Base-by-base conservation (phyloP, 2,797 vertebrate genomes). In the Danionella dracula region DNA sequence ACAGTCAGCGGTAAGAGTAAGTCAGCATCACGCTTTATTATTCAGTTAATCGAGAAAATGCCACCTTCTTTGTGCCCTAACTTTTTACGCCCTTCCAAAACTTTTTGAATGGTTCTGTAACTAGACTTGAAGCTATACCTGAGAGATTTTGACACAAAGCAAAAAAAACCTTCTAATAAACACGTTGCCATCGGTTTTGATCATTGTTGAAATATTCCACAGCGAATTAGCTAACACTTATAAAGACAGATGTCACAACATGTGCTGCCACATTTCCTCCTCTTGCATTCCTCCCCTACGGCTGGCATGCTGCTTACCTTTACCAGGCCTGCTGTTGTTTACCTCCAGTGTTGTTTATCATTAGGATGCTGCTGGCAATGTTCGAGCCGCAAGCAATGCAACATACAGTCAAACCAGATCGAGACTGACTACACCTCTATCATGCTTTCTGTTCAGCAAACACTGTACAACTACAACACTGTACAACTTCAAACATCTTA, bases 181-280 rank as follows among this genome's bases (percentile, higher is more conserved):
- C 83, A 80, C 66, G 76, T 78, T 77, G 74, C 81, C 72, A 77
- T 82, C 76, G 82, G 81, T 83, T 87, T 82, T 77, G 83, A 90
- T 89, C 85, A 88, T 86, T 87, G 85, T 87, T 85, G 84, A 86
- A 84, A 85, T 85, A 86, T 87, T 84, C 84, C 65, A 75, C 80
- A 74, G 82, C 84, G 90, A 88, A 91, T 90, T 84, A 90, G 86
- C 85, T 84, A 87, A 88, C 88, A 87, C 87, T 87, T 88, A 87
- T 76, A 87, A 82, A 86, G 88, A 88, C 89, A 90, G 88, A 89
- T 90, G 89, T 89, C 88, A 88, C 83, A 89, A 88, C 90, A 90
- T 89, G 87, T 89, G 87, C 82, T 80, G 77, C 81, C 80, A 84
- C 83, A 81, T 82, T 84, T 83, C 86, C 85, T 86, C 83, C 79